Evolutionary conservation across 1,140 invertebrate genomes (phyloP), one percentile per base, ranked within the genome.

Genomic region (Drosophila serrata): DNA sequence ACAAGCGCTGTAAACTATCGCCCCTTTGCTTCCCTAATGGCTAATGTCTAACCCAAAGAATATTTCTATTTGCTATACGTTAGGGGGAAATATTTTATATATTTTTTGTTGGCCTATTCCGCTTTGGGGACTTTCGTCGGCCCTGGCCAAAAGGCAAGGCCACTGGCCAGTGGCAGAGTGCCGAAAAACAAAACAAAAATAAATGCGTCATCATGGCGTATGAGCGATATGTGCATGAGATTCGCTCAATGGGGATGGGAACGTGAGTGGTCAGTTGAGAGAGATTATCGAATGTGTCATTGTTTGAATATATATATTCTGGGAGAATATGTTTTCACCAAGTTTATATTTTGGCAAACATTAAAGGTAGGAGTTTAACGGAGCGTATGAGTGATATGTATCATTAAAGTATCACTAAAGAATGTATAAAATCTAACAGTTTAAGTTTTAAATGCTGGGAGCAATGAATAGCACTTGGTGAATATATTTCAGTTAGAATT

Each of bases 1-100:
- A 63, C 55, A 81, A 73, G 56, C 63, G 84, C 84, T 87, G 84
- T 87, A 86, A 87, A 82, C 53, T 76, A 70, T 74, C 64, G 63
- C 70, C 42, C 51, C 53, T 49, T 55, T 55, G 84, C 84, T 87
- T 87, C 67, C 76, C 64, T 87, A 88, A 88, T 80, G 49, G 56
- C 55, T 79, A 79, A 62, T 55, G 56, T 53, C 49, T 53, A 53
- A 53, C 49, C 49, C 74, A 51, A 60, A 22, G 46, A 48, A 17
- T 19, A 17, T 82, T 63, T 29, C 31, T 27, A 43, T 53, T 37
- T 65, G 27, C 22, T 24, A 46, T 46, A 40, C 40, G 27, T 42
- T 39, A 17, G 33, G 7, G 24, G 35, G 22, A 40, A 48, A 45
- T 64, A 74, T 49, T 61, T 46, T 63, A 42, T 46, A 56, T 42